phyloP scores from a whole-genome alignment of 2,797 vertebrate genomes.

The Gadopsis marmoratus region DNA sequence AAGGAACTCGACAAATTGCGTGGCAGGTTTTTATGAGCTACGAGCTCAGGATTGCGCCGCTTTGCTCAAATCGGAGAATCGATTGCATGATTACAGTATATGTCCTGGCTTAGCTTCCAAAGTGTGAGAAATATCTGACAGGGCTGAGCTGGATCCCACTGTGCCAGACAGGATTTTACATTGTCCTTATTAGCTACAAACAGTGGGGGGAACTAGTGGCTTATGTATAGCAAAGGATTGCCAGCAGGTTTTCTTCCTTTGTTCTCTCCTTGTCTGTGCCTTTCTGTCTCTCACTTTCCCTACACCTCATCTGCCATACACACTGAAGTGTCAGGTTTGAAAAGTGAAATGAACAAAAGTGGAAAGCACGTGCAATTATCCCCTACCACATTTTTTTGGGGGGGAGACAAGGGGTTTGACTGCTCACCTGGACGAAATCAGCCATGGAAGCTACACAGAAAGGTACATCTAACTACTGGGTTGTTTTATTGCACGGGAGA shows the following conservation, averaged over 20 bases:
- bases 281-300: constrained; percentile 43
- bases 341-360: constrained; percentile 56
- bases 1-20: constrained; percentile 44
- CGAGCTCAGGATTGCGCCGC: constrained; percentile 44
- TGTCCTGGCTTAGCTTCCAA: constrained; percentile 59
- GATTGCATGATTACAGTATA: constrained; percentile 65
- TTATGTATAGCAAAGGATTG: constrained; percentile 69
- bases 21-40: constrained; percentile 40
- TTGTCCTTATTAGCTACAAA: constrained; percentile 80
- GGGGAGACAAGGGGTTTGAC: constrained; percentile 12
- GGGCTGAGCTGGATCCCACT: constrained; percentile 71
- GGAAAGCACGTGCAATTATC: constrained; percentile 61
- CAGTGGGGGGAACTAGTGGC: constrained; percentile 71
- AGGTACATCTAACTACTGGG: constrained; percentile 58
- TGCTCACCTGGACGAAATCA: constrained; percentile 42
- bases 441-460: constrained; percentile 48
- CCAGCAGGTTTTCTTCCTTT: constrained; percentile 66
- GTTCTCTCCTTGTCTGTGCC: constrained; percentile 48
- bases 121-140: constrained; percentile 63
- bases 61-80: constrained; percentile 50
- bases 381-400: constrained; percentile 29
- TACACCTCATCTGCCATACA: constrained; percentile 33
- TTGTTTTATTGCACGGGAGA: background rate
- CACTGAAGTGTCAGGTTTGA: constrained; percentile 41
- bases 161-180: constrained; percentile 69